Conservation (phyloP, 2,888 invertebrate genomes). For the Acleris laterana region DNA sequence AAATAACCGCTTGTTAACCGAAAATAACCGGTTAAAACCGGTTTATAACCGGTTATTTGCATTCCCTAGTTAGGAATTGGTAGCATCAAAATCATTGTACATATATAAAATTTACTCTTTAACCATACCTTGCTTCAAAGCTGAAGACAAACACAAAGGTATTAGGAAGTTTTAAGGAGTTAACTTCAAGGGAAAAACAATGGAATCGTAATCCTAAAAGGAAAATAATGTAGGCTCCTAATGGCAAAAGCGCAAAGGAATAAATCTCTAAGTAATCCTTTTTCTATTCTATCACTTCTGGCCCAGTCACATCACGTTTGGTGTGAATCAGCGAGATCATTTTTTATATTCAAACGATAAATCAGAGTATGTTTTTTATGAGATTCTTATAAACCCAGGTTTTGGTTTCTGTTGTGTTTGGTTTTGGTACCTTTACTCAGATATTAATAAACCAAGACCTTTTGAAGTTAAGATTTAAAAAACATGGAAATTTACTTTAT, state of each 20-base stretch:
- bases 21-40: no score
- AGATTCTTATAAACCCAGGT: no score
- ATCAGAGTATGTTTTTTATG: no score
- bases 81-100: background rate
- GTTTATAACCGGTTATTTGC: no score
- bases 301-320: conserved; percentile 10
- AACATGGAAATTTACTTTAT: no score
- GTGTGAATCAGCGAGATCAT: background rate
- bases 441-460: no score
- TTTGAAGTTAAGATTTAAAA: no score
- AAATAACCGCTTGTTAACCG: no score
- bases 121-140: background rate
- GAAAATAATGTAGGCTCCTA: conserved; percentile 24
- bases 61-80: no score
- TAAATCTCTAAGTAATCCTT: conserved; percentile 32
- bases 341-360: background rate
- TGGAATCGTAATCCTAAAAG: conserved; percentile 31
- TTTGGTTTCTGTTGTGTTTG: no score
- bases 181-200: conserved; percentile 15
- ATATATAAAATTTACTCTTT: conserved; percentile 8
- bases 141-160: conserved; percentile 20
- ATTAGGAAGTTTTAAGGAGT: conserved; percentile 27
- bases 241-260: conserved; percentile 31
- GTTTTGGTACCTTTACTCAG: no score
- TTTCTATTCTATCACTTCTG: conserved; percentile 32